These are phyloP conservation scores for Dryobota labecula DNA, from an alignment of 2,888 invertebrate genomes.

Conservation along the genomic window DNA sequence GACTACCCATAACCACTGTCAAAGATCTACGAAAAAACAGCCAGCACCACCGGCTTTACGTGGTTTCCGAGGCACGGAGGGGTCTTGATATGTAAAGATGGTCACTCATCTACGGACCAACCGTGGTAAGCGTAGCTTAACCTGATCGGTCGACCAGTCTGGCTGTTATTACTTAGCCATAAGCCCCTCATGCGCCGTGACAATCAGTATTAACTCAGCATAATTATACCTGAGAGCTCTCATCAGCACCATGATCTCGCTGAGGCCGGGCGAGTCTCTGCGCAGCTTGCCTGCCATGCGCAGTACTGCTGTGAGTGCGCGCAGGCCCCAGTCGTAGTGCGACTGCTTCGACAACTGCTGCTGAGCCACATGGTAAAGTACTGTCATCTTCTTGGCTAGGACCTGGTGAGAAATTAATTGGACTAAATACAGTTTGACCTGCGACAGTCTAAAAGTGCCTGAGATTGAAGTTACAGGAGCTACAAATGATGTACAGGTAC, in stretches of 20 bases:
- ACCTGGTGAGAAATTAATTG: conserved; percentile 76
- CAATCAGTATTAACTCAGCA: background rate
- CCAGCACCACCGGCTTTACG: too few species aligned
- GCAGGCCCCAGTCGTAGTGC: conserved; percentile 98
- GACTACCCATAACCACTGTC: too few species aligned
- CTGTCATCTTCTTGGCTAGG: conserved; percentile 98
- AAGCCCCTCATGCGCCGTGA: too few species aligned
- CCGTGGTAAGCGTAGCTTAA: too few species aligned
- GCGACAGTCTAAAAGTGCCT: background rate
- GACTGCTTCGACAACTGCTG: conserved; percentile 98
- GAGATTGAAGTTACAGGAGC: background rate
- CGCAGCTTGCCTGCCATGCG: conserved; percentile 97
- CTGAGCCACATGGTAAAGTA: conserved; percentile 95
- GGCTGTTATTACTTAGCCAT: too few species aligned
- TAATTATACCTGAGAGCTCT: conserved; percentile 93
- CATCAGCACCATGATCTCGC: conserved; percentile 97
- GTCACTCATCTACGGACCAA: too few species aligned
- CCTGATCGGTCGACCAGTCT: too few species aligned
- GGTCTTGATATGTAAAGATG: too few species aligned
- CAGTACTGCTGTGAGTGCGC: conserved; percentile 97
- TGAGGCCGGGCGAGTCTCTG: conserved; percentile 93
- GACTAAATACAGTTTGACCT: background rate
- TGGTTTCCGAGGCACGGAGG: too few species aligned
- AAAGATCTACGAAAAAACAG: too few species aligned
- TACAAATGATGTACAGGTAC: background rate